Evolutionary conservation across 2,113 vertebrate species (phyloP).

Genomic region (Thomomys bottae): DNA sequence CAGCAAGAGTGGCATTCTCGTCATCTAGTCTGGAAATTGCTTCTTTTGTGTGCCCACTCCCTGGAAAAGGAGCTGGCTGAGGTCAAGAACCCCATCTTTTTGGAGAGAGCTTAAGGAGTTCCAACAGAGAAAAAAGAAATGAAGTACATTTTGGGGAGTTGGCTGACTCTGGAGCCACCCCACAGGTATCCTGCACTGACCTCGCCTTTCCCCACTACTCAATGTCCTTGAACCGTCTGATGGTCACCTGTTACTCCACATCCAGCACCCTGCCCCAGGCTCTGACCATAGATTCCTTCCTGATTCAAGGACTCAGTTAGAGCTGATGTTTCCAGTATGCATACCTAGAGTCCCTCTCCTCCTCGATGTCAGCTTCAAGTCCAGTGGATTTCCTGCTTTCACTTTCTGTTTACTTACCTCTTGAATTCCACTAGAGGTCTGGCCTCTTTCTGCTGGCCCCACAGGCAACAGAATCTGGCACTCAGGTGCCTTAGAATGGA

Average conservation of each 20-base stretch:
- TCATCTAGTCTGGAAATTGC: background rate
- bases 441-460: background rate
- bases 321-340: rapidly evolving
- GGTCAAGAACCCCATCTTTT: too few relatives aligned
- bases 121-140: background rate
- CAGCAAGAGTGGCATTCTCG: rapidly evolving
- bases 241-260: background rate
- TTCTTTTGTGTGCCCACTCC: background rate
- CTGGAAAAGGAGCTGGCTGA: background rate
- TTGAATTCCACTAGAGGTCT: rapidly evolving
- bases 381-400: background rate
- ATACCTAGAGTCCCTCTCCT: background rate
- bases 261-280: rapidly evolving
- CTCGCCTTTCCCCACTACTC: rapidly evolving
- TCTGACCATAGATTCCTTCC: background rate
- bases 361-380: rapidly evolving
- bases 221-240: background rate
- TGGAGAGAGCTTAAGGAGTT: background rate
- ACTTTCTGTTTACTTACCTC: background rate
- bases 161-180: background rate
- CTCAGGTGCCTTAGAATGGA: background rate
- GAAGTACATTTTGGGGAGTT: background rate
- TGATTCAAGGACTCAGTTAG: background rate
- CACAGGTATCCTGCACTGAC: background rate
- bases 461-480: background rate